These are phyloP conservation scores for Atlantisia rogersi DNA, from an alignment of 2,113 vertebrate species.

Conservation along the genomic window DNA sequence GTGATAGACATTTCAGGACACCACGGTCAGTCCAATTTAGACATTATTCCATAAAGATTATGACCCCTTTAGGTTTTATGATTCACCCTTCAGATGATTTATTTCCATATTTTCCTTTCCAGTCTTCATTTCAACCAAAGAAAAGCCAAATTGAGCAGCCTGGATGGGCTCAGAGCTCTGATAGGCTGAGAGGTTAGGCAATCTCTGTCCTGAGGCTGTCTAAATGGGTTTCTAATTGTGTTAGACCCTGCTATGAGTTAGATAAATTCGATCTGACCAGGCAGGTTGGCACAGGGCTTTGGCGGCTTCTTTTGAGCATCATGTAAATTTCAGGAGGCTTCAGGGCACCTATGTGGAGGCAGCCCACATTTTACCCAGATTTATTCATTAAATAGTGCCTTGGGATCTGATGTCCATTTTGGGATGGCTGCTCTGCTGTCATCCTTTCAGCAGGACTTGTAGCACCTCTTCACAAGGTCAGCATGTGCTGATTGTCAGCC, in stretches of 20 bases:
- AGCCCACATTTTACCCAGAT: conserved; percentile 47
- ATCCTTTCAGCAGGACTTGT: conserved; percentile 34
- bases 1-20: conserved; percentile 38
- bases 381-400: conserved; percentile 55
- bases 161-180: conserved; percentile 33
- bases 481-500: not conserved
- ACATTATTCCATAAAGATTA: conserved; percentile 35
- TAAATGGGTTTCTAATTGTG: conserved; percentile 63
- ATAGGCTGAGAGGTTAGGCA: conserved; percentile 37
- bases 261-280: conserved; percentile 61
- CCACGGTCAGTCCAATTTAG: not conserved
- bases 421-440: conserved; percentile 32
- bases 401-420: conserved; percentile 53
- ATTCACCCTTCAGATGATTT: not conserved
- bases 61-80: conserved; percentile 30
- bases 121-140: conserved; percentile 37
- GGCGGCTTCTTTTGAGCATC: conserved; percentile 54
- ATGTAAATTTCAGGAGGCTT: conserved; percentile 63
- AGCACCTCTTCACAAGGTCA: conserved; percentile 55
- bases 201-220: conserved; percentile 41
- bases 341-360: conserved; percentile 53
- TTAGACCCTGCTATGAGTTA: conserved; percentile 55
- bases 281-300: conserved; percentile 61
- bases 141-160: conserved; percentile 46
- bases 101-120: conserved; percentile 32